phyloP scores from a whole-genome alignment of 2,113 vertebrate genomes.

The Channa maculata region DNA sequence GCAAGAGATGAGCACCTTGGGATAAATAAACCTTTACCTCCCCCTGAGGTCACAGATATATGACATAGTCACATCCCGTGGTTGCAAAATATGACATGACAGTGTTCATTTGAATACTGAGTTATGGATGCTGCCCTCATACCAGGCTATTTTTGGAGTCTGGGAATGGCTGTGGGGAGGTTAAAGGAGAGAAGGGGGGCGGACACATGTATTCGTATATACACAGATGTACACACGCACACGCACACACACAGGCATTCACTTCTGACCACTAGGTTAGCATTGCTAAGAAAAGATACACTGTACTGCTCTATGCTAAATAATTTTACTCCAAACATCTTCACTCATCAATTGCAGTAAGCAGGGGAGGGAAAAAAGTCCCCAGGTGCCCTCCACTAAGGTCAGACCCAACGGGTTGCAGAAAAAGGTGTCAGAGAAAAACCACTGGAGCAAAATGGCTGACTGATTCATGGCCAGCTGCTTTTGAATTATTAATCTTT shows the following conservation, averaged over 20 bases:
- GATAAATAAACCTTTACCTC: constrained; percentile 70
- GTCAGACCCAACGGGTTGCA: constrained; percentile 65
- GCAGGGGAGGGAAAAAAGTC: neutral
- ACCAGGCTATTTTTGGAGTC: constrained; percentile 86
- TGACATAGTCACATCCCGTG: constrained; percentile 61
- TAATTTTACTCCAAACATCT: constrained; percentile 53
- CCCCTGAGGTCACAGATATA: constrained; percentile 71
- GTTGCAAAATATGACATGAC: constrained; percentile 88
- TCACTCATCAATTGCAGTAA: constrained; percentile 53
- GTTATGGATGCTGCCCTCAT: constrained; percentile 84
- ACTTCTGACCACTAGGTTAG: constrained; percentile 43
- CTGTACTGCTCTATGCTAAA: constrained; percentile 47
- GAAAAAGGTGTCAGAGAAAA: constrained; percentile 70
- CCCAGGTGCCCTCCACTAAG: constrained; percentile 62
- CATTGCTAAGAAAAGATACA: constrained; percentile 37
- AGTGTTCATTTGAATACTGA: constrained; percentile 91
- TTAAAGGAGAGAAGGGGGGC: constrained; percentile 63
- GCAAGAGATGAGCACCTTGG: constrained; percentile 83
- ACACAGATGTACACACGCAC: neutral
- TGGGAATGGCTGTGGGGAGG: constrained; percentile 52
- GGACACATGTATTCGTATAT: neutral
- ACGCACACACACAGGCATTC: constrained; percentile 12
- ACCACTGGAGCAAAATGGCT: constrained; percentile 72
- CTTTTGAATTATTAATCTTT: constrained; percentile 98
- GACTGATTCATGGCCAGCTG: constrained; percentile 90